Evolutionary conservation across 1,140 invertebrate genomes (phyloP).

Genomic region (Colletes latitarsis): DNA sequence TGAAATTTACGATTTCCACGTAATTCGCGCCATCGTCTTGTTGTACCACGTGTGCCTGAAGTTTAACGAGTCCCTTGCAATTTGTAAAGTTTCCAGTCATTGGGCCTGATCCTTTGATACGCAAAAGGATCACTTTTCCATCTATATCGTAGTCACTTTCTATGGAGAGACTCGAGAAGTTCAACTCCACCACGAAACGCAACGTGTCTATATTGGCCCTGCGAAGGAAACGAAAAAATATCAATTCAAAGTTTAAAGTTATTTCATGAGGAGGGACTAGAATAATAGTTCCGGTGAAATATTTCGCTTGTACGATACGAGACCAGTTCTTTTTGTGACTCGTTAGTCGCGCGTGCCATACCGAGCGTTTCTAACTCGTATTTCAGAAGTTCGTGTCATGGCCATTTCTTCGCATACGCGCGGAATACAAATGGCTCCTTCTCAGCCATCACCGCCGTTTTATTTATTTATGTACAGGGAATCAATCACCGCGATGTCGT

Average conservation of each 20-base stretch:
- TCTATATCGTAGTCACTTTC: slow-evolving; percentile 84
- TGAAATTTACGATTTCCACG: slow-evolving; percentile 80
- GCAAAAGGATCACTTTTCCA: slow-evolving; percentile 83
- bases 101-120: slow-evolving; percentile 83
- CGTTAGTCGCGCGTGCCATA: not conserved
- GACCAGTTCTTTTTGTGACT: not conserved
- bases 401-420: slow-evolving; percentile 18
- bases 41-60: slow-evolving; percentile 77
- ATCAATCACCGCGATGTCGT: not conserved
- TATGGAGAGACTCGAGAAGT: slow-evolving; percentile 82
- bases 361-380: slow-evolving; percentile 16
- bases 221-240: not conserved
- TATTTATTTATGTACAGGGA: not conserved
- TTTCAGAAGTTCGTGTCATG: slow-evolving; percentile 59
- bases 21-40: slow-evolving; percentile 81
- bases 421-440: slow-evolving; percentile 59
- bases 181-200: slow-evolving; percentile 80
- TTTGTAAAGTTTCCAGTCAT: slow-evolving; percentile 84
- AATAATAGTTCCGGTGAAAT: not conserved
- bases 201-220: slow-evolving; percentile 81
- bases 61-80: slow-evolving; percentile 80
- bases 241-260: not conserved
- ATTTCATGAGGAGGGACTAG: no score
- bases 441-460: not conserved
- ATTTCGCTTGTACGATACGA: no score